Base-by-base conservation (phyloP, 2,113 vertebrate species). In the Sinocyclocheilus maitianheensis region DNA sequence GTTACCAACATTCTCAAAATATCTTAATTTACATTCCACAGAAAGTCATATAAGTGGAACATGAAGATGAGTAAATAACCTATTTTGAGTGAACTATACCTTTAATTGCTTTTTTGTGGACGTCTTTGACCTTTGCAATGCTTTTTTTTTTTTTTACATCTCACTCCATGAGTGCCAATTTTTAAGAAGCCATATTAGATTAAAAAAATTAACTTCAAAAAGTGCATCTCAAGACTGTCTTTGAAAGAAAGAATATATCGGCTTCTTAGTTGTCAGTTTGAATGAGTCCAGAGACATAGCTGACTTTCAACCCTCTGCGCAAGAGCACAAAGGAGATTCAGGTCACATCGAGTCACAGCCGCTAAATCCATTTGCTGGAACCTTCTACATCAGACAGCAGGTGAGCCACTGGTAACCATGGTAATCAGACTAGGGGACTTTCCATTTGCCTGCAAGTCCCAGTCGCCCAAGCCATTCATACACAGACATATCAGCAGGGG, bases 291-390 rank as follows among this genome's bases (percentile, higher is more conserved):
- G 69, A 18, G 67, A 53, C 76, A 67, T 34, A 65, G 5, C 40
- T 87, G 48, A 81, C 48, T 85, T 65, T 37, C 63, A 13, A 84
- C 88, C 69, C 51, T 48, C 37, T 34, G 22, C 3, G 10, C 51
- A 51, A 86, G 65, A 81, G 71, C 30, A 53, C 76, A 46, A 20
- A 46, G n/a, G n/a, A 76, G 53, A 77, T 87, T 85, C 77, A 76
- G 77, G 85, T 81, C 82, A 89, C 69, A 84, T 88, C 58, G 77
- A 48, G 76, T 83, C 12, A 62, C 53, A 62, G 20, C 5, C 4
- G 8, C 62, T 84, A 43, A 84, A 71, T 16, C 65, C 65, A 55
- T 75, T 75, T 63, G 58, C 60, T 82, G n/a, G 22, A 88, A 60
- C 69, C 53, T 51, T 77, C 26, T 65, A 55, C 63, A 37, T 30